Evolutionary conservation across 2,113 vertebrate genomes (phyloP).

Genomic region (Seriola rivoliana): DNA sequence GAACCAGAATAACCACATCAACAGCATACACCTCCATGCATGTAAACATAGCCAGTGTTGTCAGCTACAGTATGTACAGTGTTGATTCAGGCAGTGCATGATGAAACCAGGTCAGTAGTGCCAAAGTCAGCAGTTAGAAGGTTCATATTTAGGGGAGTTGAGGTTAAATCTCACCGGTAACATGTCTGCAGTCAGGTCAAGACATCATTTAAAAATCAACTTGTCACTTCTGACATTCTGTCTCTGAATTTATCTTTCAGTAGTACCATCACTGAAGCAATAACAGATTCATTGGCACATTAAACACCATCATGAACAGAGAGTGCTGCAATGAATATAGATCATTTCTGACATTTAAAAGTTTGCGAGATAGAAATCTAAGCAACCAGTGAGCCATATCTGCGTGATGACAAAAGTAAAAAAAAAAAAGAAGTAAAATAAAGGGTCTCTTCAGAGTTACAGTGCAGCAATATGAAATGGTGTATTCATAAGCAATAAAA

Average conservation of each 20-base stretch:
- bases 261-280: conserved; percentile 74
- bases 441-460: conserved; percentile 34
- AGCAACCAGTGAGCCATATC: conserved; percentile 45
- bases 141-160: conserved; percentile 21
- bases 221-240: conserved; percentile 32
- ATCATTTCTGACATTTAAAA: conserved; percentile 57
- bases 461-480: conserved; percentile 47
- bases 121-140: conserved; percentile 27
- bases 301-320: conserved; percentile 68
- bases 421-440: conserved; percentile 26
- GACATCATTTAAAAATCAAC: conserved; percentile 48
- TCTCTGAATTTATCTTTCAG: conserved; percentile 45
- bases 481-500: conserved; percentile 46
- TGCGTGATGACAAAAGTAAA: conserved; percentile 37
- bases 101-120: conserved; percentile 53
- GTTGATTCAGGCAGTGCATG: conserved; percentile 74
- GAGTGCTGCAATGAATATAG: conserved; percentile 54
- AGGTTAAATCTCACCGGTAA: conserved; percentile 36
- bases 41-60: conserved; percentile 75
- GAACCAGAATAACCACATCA: conserved; percentile 39
- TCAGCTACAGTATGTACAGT: conserved; percentile 71
- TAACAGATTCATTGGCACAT: conserved; percentile 80
- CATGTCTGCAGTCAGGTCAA: conserved; percentile 30
- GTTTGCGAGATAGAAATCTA: conserved; percentile 54
- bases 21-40: conserved; percentile 45